phyloP scores from a whole-genome alignment of 1,140 invertebrate species.

The Drosophila ananassae region DNA sequence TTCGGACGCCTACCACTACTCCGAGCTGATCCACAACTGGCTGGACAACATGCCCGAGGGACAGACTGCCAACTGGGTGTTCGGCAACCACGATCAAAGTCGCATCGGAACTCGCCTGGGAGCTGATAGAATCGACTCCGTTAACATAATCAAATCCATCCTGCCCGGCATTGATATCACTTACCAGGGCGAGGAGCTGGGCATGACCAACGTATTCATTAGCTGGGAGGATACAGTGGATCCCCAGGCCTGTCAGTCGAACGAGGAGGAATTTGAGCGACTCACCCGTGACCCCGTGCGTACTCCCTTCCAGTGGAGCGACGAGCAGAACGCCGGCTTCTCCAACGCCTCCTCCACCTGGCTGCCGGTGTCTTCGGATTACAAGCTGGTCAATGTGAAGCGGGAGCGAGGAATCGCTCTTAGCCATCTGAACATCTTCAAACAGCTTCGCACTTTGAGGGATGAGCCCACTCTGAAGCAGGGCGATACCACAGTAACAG shows the following conservation, averaged over 20 bases:
- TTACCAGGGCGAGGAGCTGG: constrained; percentile 92
- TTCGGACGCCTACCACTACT: constrained; percentile 86
- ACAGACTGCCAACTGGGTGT: constrained; percentile 87
- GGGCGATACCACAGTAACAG: constrained; percentile 76
- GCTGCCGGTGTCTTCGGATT: constrained; percentile 87
- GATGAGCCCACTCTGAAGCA: constrained; percentile 72
- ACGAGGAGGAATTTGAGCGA: constrained; percentile 69
- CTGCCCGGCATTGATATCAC: constrained; percentile 90
- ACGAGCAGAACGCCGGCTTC: constrained; percentile 85
- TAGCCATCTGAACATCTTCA: constrained; percentile 80
- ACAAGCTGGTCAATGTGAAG: constrained; percentile 85
- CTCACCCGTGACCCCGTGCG: constrained; percentile 86
- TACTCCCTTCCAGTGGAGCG: constrained; percentile 89
- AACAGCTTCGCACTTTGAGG: constrained; percentile 68
- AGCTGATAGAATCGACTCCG: constrained; percentile 86
- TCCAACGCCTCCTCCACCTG: constrained; percentile 87
- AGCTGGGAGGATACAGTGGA: constrained; percentile 85
- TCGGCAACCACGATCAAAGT: constrained; percentile 88
- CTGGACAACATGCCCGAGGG: constrained; percentile 86
- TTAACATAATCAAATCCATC: constrained; percentile 88
- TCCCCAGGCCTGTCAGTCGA: constrained; percentile 79
- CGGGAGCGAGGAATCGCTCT: constrained; percentile 75
- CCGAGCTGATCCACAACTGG: constrained; percentile 86
- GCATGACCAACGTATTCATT: constrained; percentile 88
- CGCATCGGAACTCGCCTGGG: constrained; percentile 87